These are phyloP conservation scores for Arrhamphus sclerolepis DNA, from an alignment of 2,797 vertebrate species.

Conservation along the genomic window DNA sequence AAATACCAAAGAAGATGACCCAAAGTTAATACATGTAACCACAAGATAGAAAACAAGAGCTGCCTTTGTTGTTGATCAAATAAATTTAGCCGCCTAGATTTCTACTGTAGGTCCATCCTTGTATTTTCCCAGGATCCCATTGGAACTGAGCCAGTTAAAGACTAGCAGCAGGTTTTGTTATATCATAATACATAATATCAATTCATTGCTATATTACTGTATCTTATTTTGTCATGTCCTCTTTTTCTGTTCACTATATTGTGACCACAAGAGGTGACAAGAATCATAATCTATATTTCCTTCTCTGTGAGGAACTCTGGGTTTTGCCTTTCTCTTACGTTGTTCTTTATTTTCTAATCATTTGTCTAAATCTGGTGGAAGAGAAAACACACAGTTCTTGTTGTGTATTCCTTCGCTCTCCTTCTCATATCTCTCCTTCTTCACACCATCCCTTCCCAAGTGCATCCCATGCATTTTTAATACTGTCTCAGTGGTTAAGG, in stretches of 20 bases:
- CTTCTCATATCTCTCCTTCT: slow-evolving; percentile 31
- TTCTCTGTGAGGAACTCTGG: slow-evolving; percentile 31
- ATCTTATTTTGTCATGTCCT: slow-evolving; percentile 27
- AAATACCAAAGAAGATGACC: slow-evolving; percentile 49
- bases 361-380: slow-evolving; percentile 26
- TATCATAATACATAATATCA: slow-evolving; percentile 33
- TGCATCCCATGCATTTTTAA: slow-evolving; percentile 48
- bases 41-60: slow-evolving; percentile 40
- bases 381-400: slow-evolving; percentile 43
- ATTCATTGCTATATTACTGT: slow-evolving; percentile 27
- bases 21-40: slow-evolving; percentile 41
- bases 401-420: slow-evolving; percentile 41
- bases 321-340: neutral
- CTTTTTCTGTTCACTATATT: slow-evolving; percentile 19
- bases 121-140: slow-evolving; percentile 27
- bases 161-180: slow-evolving; percentile 43
- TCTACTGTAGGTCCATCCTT: slow-evolving; percentile 9
- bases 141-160: slow-evolving; percentile 44
- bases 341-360: slow-evolving; percentile 4
- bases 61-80: slow-evolving; percentile 35
- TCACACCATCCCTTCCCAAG: slow-evolving; percentile 26
- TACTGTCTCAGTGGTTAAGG: slow-evolving; percentile 22
- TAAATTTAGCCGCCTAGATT: slow-evolving; percentile 18
- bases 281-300: slow-evolving; percentile 36
- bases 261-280: slow-evolving; percentile 24